A percentile compares a stretch with the other conserved stretches of the same genome.
These are phyloP conservation scores for Aphodius granarius DNA, from an alignment of 2,888 invertebrate species.

Conservation along the genomic window DNA sequence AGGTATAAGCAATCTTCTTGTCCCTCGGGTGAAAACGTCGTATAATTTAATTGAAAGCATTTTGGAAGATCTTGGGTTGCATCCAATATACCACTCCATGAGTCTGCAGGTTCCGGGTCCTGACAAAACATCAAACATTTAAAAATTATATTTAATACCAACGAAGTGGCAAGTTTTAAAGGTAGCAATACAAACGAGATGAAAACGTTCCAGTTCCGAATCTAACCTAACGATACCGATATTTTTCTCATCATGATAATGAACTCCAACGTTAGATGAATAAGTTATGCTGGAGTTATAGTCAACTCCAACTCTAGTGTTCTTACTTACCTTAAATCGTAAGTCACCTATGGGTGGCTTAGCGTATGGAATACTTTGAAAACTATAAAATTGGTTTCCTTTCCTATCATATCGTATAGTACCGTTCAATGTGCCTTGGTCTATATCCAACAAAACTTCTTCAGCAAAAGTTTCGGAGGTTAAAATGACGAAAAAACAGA, in stretches of 20 bases:
- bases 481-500: background rate
- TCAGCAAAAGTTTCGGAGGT: background rate
- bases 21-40: background rate
- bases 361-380: constrained; percentile 52
- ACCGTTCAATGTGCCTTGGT: constrained; percentile 7
- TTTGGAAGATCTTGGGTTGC: constrained; percentile 35
- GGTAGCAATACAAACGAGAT: too few relatives aligned
- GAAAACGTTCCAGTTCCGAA: constrained; percentile 42
- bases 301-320: too few relatives aligned
- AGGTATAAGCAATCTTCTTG: constrained; percentile 36
- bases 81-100: constrained; percentile 38
- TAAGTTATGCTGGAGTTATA: too few relatives aligned
- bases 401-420: background rate
- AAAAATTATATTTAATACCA: too few relatives aligned
- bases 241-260: too few relatives aligned
- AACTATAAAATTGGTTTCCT: constrained; percentile 39
- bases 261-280: too few relatives aligned
- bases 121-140: constrained; percentile 17
- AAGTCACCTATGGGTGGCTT: constrained; percentile 47
- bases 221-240: too few relatives aligned
- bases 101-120: constrained; percentile 33
- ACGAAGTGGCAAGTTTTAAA: too few relatives aligned
- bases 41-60: constrained; percentile 33
- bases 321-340: constrained; percentile 50
- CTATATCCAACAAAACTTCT: constrained; percentile 5